These are phyloP conservation scores for Triplophysa dalaica DNA, from an alignment of 2,113 vertebrate genomes.

Conservation along the genomic window DNA sequence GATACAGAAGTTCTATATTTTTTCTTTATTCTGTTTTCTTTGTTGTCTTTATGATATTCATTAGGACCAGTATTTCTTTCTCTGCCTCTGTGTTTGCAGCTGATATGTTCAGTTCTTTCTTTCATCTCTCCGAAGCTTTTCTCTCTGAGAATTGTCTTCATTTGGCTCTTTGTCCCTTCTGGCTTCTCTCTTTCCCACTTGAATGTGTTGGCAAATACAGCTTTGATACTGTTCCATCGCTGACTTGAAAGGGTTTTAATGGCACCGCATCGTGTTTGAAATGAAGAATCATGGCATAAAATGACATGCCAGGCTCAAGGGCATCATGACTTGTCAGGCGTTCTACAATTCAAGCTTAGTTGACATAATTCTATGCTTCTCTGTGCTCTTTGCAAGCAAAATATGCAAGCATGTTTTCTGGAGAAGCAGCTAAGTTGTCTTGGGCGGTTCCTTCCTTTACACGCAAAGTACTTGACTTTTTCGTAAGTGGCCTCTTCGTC, in stretches of 20 bases:
- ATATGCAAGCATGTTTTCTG: neutral
- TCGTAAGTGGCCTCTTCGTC: conserved; percentile 18
- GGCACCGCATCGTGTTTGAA: conserved; percentile 12
- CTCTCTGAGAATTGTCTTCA: conserved; percentile 4
- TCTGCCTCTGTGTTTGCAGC: conserved; percentile 1
- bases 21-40: neutral
- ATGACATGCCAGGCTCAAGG: conserved; percentile 7
- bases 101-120: conserved; percentile 10
- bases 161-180: neutral
- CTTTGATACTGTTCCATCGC: conserved; percentile 4
- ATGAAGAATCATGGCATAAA: conserved; percentile 15
- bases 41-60: conserved; percentile 17
- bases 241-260: conserved; percentile 35
- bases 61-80: neutral
- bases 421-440: conserved; percentile 1
- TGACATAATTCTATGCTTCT: neutral
- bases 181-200: conserved; percentile 5
- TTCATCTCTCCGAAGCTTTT: conserved; percentile 37
- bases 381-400: neutral
- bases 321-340: neutral
- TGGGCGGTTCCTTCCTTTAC: neutral
- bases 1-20: neutral
- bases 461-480: conserved; percentile 19
- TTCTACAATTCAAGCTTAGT: neutral
- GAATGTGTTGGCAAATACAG: neutral